phyloP scores from a whole-genome alignment of 2,113 vertebrate species.

The Crotalus viridis region DNA sequence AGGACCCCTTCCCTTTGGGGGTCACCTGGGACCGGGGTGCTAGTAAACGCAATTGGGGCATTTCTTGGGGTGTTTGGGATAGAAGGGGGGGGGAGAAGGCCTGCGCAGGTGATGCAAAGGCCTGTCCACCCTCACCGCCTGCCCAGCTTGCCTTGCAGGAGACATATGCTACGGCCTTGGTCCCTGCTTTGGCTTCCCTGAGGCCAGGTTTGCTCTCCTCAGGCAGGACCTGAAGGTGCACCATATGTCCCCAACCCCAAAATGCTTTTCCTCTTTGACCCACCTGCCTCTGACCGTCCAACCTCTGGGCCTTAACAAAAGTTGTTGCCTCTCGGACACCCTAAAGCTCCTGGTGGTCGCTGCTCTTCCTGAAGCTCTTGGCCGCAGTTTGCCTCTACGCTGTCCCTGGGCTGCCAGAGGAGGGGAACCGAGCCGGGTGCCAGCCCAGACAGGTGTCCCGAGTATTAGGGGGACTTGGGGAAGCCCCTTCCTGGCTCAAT shows the following conservation, averaged over 20 bases:
- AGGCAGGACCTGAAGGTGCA: not conserved
- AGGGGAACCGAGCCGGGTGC: not conserved
- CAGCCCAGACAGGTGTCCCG: not conserved
- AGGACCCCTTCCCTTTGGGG: not conserved
- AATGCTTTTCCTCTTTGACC: not conserved
- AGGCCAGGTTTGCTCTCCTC: not conserved
- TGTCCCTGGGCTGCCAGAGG: not conserved
- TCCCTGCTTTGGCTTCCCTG: not conserved
- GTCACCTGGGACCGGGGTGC: not conserved
- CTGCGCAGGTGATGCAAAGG: not conserved
- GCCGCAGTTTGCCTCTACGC: not conserved
- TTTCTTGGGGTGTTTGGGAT: not conserved
- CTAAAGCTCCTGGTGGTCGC: not conserved
- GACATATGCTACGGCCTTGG: not conserved
- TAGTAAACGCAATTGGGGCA: not conserved
- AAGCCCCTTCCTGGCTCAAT: not conserved
- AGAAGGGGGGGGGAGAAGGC: not conserved
- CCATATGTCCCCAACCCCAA: not conserved
- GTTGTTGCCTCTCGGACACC: not conserved
- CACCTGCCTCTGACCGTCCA: not conserved
- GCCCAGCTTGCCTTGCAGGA: not conserved
- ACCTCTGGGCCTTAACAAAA: not conserved
- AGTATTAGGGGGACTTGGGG: not conserved
- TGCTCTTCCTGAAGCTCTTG: not conserved
- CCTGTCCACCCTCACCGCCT: not conserved